A percentile compares a stretch with the other conserved stretches of the same genome.
Conservation (phyloP, 2,113 vertebrate genomes). For the Spizaetus ornatus region DNA sequence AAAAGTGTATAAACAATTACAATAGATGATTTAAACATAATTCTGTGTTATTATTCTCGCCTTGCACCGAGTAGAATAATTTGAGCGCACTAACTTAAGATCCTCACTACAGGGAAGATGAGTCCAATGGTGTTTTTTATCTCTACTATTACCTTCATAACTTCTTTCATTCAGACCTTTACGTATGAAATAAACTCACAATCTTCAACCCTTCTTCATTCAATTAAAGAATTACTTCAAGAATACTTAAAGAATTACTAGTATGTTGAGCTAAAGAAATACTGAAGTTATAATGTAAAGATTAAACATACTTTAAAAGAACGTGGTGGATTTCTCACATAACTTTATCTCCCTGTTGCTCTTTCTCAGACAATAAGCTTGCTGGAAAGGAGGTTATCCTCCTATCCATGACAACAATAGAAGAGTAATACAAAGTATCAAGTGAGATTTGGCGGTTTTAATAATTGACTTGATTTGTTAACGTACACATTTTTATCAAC, state of each 20-base stretch:
- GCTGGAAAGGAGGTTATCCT: neutral
- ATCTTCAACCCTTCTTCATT: neutral
- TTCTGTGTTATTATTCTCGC: neutral
- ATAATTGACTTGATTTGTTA: neutral
- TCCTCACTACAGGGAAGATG: neutral
- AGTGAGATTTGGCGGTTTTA: neutral
- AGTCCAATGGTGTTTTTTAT: neutral
- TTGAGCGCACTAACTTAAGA: neutral
- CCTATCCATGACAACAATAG: neutral
- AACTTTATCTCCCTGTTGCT: neutral
- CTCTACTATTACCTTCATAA: neutral
- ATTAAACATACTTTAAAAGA: neutral
- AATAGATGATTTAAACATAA: neutral
- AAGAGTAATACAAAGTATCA: neutral
- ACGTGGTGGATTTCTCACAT: neutral
- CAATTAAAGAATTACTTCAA: neutral
- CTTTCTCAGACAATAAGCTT: neutral
- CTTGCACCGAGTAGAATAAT: neutral
- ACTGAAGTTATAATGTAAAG: neutral
- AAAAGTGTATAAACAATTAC: neutral
- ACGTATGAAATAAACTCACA: neutral
- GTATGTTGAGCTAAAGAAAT: neutral
- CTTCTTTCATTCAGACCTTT: neutral
- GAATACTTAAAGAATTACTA: neutral
- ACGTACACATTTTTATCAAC: neutral